phyloP scores from a whole-genome alignment of 1,140 invertebrate species.

The Pemphigus obesinymphae region DNA sequence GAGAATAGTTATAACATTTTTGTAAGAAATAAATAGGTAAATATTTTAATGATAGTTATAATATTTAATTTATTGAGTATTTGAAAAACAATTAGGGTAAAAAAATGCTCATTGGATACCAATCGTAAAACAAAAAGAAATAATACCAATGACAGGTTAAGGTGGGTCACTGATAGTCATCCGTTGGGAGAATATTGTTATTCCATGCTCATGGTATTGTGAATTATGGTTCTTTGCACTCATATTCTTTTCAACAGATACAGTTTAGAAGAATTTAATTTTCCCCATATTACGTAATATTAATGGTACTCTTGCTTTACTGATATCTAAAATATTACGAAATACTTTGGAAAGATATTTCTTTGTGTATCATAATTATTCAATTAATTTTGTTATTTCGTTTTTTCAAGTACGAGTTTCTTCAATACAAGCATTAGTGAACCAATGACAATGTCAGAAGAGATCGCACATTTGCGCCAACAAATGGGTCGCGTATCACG shows the following conservation, averaged over 20 bases:
- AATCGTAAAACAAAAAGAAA: too few relatives aligned
- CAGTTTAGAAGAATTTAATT: too few relatives aligned
- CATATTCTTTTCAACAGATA: background rate
- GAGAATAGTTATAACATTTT: too few relatives aligned
- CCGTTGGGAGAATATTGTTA: too few relatives aligned
- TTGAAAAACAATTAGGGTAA: too few relatives aligned
- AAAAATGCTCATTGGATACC: too few relatives aligned
- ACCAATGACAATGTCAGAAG: constrained; percentile 32
- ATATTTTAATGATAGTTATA: too few relatives aligned
- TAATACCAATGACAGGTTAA: too few relatives aligned
- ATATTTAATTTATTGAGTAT: too few relatives aligned
- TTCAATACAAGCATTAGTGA: constrained; percentile 17
- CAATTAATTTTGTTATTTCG: background rate
- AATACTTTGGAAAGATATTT: background rate
- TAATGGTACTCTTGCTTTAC: background rate
- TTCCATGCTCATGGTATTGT: too few relatives aligned
- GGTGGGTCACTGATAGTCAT: too few relatives aligned
- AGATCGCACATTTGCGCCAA: constrained; percentile 20
- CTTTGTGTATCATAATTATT: background rate
- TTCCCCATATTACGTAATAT: background rate
- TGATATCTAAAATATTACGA: background rate
- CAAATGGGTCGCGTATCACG: constrained; percentile 17
- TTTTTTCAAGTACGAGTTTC: constrained; percentile 14
- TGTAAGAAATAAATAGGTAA: too few relatives aligned
- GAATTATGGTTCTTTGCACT: background rate